Base-by-base conservation (phyloP, 2,888 invertebrate species). In the Caenorhabditis japonica region DNA sequence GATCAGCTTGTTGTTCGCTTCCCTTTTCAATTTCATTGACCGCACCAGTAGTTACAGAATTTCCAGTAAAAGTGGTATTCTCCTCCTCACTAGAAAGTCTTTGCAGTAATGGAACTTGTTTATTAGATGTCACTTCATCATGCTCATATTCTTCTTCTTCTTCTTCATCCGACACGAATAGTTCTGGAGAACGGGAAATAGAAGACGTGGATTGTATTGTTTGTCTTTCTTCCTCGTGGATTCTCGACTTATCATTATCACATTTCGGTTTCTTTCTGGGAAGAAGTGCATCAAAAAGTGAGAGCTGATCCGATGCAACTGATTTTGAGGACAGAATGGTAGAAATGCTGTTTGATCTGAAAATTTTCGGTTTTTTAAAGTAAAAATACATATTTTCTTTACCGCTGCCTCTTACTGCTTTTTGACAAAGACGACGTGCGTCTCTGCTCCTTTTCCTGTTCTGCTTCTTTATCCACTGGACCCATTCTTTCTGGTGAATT, bases 81-180 rank as follows among this genome's bases (percentile, higher is more conserved):
- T 62, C 53, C 10, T 53, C 62, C 17, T 53, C 62, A 25, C 62
- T 62, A 12, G 33, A 51, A 10, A 58, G 4, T 44, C 51, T 41
- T 30, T 51, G 56, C 38, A 66, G n/a, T 3, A 25, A 2, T n/a
- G 66, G 58, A 1, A 58, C 7, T 3, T 44, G 4, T 23, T 12
- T 10, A 10, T 8, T 34, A 0, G 56, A 10, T 2, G 33, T 38
- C 2, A n/a, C 15, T 7, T 23, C n/a, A n/a, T 19, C 39, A 21
- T 8, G 19, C 3, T 39, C 25, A 25, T 39, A 3, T 8, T 23
- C 43, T 15, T 56, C 44, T 17, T 34, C 46, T n/a, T 62, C 70
- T 12, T 68, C 68, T 4, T 25, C 43, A n/a, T 61, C 56, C 1
- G 34, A 17, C 3, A 51, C 27, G 23, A 72, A 72, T 2, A 36